phyloP scores from a whole-genome alignment of 1,140 invertebrate genomes.

The Elysia chlorotica region DNA sequence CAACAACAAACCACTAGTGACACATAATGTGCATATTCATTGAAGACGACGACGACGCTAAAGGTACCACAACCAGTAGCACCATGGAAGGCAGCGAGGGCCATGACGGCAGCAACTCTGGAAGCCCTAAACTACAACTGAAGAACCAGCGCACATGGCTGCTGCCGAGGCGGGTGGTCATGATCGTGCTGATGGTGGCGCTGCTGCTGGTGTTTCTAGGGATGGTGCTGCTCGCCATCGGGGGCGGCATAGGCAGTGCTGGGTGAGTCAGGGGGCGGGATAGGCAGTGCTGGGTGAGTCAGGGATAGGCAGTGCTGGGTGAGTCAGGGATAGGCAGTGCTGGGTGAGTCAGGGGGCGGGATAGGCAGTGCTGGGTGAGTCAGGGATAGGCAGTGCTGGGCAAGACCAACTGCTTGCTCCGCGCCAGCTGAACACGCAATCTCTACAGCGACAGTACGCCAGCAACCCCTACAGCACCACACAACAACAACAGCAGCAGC shows the following conservation, averaged over 20 bases:
- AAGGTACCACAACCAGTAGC: background rate
- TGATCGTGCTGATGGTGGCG: conserved; percentile 20
- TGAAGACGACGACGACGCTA: background rate
- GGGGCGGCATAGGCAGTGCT: conserved; percentile 17
- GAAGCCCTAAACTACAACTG: conserved; percentile 13
- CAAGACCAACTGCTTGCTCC: conserved; percentile 12
- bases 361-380: too few species aligned
- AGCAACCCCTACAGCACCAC: conserved; percentile 7
- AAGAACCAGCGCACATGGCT: conserved; percentile 29
- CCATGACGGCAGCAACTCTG: background rate
- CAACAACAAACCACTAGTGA: background rate
- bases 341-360: too few species aligned
- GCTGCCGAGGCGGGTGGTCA: conserved; percentile 21
- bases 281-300: too few species aligned
- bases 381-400: too few species aligned
- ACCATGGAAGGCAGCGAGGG: background rate
- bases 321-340: too few species aligned
- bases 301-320: too few species aligned
- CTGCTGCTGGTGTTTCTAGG: conserved; percentile 29
- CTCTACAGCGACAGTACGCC: conserved; percentile 2
- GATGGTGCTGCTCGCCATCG: conserved; percentile 29
- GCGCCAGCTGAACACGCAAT: background rate
- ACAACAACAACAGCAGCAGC: too few species aligned
- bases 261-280: conserved; percentile 26
- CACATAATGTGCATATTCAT: background rate